phyloP scores from a whole-genome alignment of 2,888 invertebrate species.

The Eugnorisma glareosa region DNA sequence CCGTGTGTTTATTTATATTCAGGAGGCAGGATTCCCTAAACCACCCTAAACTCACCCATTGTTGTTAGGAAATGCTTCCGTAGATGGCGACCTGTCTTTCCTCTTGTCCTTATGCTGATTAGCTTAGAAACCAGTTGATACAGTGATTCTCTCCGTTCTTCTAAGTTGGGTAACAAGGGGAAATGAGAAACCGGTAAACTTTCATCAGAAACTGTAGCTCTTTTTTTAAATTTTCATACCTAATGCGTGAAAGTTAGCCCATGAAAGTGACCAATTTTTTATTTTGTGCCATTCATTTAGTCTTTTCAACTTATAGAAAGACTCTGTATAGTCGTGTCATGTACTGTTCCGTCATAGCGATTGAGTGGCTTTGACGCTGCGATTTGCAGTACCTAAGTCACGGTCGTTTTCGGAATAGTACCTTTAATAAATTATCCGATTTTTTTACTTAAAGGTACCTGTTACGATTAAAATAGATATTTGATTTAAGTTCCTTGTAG shows the following conservation, averaged over 20 bases:
- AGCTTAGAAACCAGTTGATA: background rate
- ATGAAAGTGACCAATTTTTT: background rate
- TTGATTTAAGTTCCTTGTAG: conserved; percentile 6
- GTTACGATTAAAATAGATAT: background rate
- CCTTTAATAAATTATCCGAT: background rate
- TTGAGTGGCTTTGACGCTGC: too few species aligned
- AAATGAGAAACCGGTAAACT: background rate
- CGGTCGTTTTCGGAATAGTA: background rate
- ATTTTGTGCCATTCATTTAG: background rate
- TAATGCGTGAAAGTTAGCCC: too few species aligned
- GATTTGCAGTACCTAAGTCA: background rate
- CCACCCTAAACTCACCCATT: too few species aligned
- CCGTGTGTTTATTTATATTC: conserved; percentile 24
- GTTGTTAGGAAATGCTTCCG: background rate
- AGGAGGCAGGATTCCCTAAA: background rate
- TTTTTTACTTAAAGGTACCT: background rate
- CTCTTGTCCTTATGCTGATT: background rate
- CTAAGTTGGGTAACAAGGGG: background rate
- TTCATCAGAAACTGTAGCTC: background rate
- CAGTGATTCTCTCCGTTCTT: background rate
- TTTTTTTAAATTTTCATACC: too few species aligned
- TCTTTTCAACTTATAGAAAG: background rate
- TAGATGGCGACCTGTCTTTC: background rate
- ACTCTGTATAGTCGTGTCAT: background rate
- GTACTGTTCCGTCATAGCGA: too few species aligned